Evolutionary conservation across 2,797 vertebrate genomes (phyloP).

Genomic region (Linurgus olivaceus): DNA sequence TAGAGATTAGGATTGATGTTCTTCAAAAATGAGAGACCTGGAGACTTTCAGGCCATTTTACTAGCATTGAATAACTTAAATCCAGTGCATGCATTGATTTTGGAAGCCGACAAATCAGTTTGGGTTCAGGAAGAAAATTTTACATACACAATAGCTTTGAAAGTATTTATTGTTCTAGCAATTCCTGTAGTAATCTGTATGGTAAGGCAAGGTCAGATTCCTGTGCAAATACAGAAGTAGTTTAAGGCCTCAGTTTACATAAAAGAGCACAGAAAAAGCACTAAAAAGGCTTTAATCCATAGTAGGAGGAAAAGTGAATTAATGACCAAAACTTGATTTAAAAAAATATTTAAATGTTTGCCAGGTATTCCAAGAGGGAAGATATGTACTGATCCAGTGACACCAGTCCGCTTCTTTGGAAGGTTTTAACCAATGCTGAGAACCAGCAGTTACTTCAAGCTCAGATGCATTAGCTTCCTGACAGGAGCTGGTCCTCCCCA

Average conservation of each 20-base stretch:
- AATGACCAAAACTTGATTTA: background rate
- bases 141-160: background rate
- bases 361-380: background rate
- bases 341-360: background rate
- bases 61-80: background rate
- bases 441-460: slow-evolving; percentile 80
- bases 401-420: background rate
- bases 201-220: background rate
- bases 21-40: background rate
- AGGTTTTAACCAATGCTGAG: background rate
- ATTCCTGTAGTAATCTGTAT: background rate
- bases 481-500: slow-evolving; percentile 92
- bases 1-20: background rate
- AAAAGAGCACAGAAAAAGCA: background rate
- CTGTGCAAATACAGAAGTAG: background rate
- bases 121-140: background rate
- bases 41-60: background rate
- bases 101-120: background rate
- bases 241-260: background rate
- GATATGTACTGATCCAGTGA: rapidly evolving
- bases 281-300: background rate
- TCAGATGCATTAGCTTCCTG: slow-evolving; percentile 90
- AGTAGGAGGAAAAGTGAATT: background rate
- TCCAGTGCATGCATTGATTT: background rate
- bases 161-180: background rate